phyloP scores from a whole-genome alignment of 2,113 vertebrate genomes.

The Melanotaenia duboulayi region DNA sequence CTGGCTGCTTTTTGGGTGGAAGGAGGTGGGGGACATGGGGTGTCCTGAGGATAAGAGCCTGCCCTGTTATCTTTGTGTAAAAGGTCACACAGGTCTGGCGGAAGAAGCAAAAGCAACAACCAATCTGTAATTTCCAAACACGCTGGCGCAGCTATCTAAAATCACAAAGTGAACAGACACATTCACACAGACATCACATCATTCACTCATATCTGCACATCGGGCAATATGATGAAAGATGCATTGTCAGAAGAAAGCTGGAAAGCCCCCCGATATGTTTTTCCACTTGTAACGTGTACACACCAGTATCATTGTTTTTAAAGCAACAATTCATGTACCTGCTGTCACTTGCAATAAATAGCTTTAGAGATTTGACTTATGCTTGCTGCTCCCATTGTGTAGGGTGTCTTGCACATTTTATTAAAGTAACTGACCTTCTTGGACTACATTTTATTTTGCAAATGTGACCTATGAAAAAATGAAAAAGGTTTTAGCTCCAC shows the following conservation, averaged over 20 bases:
- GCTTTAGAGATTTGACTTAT: slow-evolving; percentile 46
- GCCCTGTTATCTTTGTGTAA: slow-evolving; percentile 75
- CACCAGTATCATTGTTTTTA: slow-evolving; percentile 51
- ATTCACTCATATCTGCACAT: slow-evolving; percentile 60
- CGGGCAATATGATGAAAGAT: slow-evolving; percentile 59
- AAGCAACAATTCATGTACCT: slow-evolving; percentile 31
- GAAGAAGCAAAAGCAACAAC: slow-evolving; percentile 76
- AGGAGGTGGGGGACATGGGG: not conserved
- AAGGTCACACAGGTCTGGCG: slow-evolving; percentile 72
- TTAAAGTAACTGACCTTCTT: slow-evolving; percentile 15
- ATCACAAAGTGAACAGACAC: slow-evolving; percentile 17
- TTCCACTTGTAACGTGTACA: slow-evolving; percentile 29
- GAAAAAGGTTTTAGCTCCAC: not conserved
- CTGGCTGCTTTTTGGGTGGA: slow-evolving; percentile 40
- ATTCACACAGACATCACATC: slow-evolving; percentile 39
- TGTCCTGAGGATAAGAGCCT: slow-evolving; percentile 60
- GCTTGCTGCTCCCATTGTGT: slow-evolving; percentile 36
- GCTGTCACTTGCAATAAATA: slow-evolving; percentile 30
- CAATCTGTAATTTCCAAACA: slow-evolving; percentile 70
- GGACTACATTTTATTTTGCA: slow-evolving; percentile 33
- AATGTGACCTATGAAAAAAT: not conserved
- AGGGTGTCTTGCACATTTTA: not conserved
- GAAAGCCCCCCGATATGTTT: slow-evolving; percentile 73
- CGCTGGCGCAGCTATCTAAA: slow-evolving; percentile 42
- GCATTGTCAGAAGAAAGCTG: slow-evolving; percentile 68